Conservation (phyloP, 2,113 vertebrate genomes). For the Numenius arquata region DNA sequence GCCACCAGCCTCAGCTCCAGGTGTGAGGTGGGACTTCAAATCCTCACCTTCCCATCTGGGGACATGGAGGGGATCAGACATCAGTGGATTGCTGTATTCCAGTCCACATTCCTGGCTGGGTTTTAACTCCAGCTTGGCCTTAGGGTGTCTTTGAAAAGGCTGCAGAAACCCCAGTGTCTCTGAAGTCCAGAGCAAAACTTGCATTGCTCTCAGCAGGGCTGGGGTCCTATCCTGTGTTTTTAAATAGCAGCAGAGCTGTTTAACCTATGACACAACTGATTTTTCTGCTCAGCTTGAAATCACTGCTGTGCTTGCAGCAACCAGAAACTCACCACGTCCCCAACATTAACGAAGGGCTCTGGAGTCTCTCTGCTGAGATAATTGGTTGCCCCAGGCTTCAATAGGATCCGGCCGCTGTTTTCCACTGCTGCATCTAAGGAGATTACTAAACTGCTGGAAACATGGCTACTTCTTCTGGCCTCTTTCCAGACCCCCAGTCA, state of each 20-base stretch:
- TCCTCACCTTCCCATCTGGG: not conserved
- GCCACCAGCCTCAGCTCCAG: not conserved
- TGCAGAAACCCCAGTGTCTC: not conserved
- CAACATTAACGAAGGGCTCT: not conserved
- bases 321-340: not conserved
- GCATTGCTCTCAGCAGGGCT: not conserved
- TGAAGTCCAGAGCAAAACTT: not conserved
- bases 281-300: not conserved
- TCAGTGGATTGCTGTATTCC: not conserved
- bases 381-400: not conserved
- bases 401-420: not conserved
- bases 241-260: not conserved
- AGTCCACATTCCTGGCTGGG: not conserved
- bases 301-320: not conserved
- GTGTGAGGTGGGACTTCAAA: not conserved
- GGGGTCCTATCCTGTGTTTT: not conserved
- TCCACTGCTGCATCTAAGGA: not conserved
- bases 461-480: not conserved
- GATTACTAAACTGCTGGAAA: not conserved
- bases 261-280: not conserved
- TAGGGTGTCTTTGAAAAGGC: not conserved
- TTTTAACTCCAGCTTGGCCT: not conserved
- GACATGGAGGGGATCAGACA: no score
- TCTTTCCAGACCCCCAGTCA: constrained; percentile 23
- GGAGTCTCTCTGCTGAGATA: not conserved